These are phyloP conservation scores for Cephonodes hylas DNA, from an alignment of 2,888 invertebrate genomes.

Conservation along the genomic window DNA sequence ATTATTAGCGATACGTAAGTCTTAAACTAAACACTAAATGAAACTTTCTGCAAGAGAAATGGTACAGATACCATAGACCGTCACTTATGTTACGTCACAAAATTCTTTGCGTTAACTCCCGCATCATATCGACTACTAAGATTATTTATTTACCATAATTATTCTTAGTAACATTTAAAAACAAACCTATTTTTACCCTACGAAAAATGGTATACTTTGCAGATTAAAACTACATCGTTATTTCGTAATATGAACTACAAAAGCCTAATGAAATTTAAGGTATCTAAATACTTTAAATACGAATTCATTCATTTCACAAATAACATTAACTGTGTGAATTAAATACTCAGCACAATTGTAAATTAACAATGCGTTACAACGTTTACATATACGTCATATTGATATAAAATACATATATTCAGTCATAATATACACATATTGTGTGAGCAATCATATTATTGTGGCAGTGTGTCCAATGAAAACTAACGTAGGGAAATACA, in stretches of 20 bases:
- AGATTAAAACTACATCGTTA: too few relatives aligned
- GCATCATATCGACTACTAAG: too few relatives aligned
- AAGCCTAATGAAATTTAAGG: not conserved
- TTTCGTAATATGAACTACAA: not conserved
- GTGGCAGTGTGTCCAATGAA: not conserved
- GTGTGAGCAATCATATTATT: not conserved
- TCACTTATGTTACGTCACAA: too few relatives aligned
- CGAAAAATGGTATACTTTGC: too few relatives aligned
- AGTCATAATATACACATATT: not conserved
- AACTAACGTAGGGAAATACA: conserved; percentile 36
- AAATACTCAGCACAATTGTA: not conserved
- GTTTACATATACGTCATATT: not conserved
- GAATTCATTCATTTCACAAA: not conserved
- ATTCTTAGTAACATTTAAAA: too few relatives aligned
- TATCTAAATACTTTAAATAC: not conserved
- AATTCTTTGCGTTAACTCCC: too few relatives aligned
- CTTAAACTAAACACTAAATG: too few relatives aligned
- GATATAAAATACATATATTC: not conserved
- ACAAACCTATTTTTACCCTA: too few relatives aligned
- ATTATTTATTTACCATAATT: too few relatives aligned
- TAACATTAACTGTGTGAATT: conserved; percentile 1
- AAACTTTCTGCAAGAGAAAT: too few relatives aligned
- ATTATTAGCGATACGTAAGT: too few relatives aligned
- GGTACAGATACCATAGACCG: too few relatives aligned
- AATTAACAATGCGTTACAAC: not conserved